Evolutionary conservation across 2,113 vertebrate genomes (phyloP).

Genomic region (Numenius arquata): DNA sequence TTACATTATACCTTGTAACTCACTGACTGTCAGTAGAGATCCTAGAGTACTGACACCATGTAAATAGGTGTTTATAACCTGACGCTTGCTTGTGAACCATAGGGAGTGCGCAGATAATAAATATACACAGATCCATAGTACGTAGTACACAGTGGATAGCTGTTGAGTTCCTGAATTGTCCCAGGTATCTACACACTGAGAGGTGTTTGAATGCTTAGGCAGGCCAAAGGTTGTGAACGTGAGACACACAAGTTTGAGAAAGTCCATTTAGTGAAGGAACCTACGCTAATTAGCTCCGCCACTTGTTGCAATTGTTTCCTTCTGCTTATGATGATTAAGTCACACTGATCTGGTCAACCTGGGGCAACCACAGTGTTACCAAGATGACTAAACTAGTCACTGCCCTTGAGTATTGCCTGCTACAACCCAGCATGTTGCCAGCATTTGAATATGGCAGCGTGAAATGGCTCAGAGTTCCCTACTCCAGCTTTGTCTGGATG

Average conservation of each 20-base stretch:
- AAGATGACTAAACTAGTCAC: not conserved
- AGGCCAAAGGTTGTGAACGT: not conserved
- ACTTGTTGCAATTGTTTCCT: conserved; percentile 31
- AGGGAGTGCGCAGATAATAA: not conserved
- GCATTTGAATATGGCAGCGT: not conserved
- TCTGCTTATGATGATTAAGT: not conserved
- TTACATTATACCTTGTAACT: not conserved
- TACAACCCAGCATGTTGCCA: not conserved
- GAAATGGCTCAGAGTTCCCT: not conserved
- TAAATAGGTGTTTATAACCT: not conserved
- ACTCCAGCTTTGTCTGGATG: not conserved
- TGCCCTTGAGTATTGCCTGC: not conserved
- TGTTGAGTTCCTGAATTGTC: not conserved
- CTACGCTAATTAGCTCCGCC: not conserved
- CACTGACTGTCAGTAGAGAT: not conserved
- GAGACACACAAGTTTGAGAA: not conserved
- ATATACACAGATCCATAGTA: not conserved
- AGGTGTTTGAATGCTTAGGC: not conserved
- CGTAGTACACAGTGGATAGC: not conserved
- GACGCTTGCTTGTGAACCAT: not conserved
- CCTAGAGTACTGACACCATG: not conserved
- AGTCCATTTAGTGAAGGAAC: not conserved
- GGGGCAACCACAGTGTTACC: not conserved
- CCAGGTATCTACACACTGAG: not conserved
- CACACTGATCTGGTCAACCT: not conserved